Base-by-base conservation (phyloP, 1,140 invertebrate species). In the Lordiphosa stackelbergi region DNA sequence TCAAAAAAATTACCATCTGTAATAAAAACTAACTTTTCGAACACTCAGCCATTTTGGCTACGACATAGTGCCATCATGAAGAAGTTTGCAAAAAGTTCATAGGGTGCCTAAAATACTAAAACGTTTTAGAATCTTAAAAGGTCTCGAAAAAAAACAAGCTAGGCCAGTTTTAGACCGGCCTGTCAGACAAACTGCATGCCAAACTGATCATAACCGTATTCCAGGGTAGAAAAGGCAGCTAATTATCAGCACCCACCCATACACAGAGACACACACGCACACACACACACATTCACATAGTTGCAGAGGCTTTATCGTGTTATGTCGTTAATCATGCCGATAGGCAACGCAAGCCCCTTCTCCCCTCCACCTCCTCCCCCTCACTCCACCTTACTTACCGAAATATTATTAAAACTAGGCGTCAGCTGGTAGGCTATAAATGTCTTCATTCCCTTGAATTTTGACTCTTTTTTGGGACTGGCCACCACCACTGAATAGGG, bases 401-500 rank as follows among this genome's bases (percentile, higher is more conserved):
- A 95, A 81, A 97, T 95, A 87, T 96, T 96, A 87, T 95, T 97
- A 88, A 96, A 96, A 89, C 96, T 97, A 13, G 97, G 97, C 60
- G 96, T 98, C 48, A 99, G 87, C 83, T 97, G 95, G 89, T 99
- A 99, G 51, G 96, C 96, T 72, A 99, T 99, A 83, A 95, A 99
- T 85, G 95, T 98, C 88, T 99, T 99, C 54, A 99, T 91, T 16
- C 98, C 97, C 87, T 98, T 98, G 61, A 99, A 92, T 89, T 99
- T 99, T 0, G 95, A 93, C 89, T 98, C 97, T 83, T 99, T 99
- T 84, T 98, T 98, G 1, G 97, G 97, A 48, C 97, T 98, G 11
- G 96, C 94, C 4, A 99, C 94, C 46, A 93, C 90, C 61, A 97
- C 97, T 11, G 90, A 91, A 83, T 96, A 98, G 5, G 91, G 90